Conservation (phyloP, 1,140 invertebrate genomes). For the Papilio polytes region DNA sequence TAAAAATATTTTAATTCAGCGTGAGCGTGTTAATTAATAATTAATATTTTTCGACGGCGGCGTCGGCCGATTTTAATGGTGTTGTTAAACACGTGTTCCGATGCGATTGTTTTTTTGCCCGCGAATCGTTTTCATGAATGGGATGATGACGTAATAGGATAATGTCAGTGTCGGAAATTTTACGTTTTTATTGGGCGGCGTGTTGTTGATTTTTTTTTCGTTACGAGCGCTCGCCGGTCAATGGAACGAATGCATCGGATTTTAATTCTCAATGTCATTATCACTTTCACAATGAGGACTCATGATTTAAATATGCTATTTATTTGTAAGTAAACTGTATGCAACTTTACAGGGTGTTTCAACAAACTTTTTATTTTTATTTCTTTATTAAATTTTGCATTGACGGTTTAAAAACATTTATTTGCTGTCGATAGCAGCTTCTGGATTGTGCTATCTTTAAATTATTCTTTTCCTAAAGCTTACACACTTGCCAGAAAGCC, state of each 20-base stretch:
- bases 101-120: conserved; percentile 77
- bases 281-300: conserved; percentile 80
- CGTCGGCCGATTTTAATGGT: conserved; percentile 64
- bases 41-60: conserved; percentile 80
- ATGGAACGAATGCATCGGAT: conserved; percentile 78
- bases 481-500: too few relatives aligned
- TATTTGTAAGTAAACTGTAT: conserved; percentile 20
- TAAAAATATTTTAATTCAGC: conserved; percentile 83
- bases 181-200: conserved; percentile 80
- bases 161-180: conserved; percentile 82
- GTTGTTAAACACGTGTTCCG: conserved; percentile 78
- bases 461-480: too few relatives aligned
- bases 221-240: conserved; percentile 73
- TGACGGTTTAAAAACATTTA: background rate
- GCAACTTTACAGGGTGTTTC: conserved; percentile 11
- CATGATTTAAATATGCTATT: conserved; percentile 66
- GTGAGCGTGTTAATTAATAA: conserved; percentile 80
- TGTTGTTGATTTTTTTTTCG: conserved; percentile 78
- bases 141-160: conserved; percentile 83
- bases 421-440: background rate
- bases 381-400: background rate
- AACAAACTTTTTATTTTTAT: conserved; percentile 4
- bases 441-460: background rate
- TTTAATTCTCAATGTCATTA: conserved; percentile 84
- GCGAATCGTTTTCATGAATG: conserved; percentile 80